Base-by-base conservation (phyloP, 37 sponge, comb jelly and placozoan species). In the Spongilla lacustris region DNA sequence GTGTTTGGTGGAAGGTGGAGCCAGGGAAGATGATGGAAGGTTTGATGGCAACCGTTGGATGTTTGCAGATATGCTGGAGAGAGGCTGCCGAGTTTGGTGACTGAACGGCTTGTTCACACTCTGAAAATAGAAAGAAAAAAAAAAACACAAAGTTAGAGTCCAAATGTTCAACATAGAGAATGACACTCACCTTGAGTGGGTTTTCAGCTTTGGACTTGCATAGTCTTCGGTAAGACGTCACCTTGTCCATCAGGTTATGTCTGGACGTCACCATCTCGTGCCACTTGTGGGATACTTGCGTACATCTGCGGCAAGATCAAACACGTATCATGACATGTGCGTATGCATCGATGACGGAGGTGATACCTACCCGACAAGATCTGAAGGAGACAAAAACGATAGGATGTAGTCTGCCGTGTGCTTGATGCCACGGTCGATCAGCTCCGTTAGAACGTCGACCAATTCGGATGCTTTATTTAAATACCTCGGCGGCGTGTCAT, bases 401-500 rank as follows among this genome's bases (percentile, higher is more conserved):
- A 85, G 58, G 35, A 85, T 77, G 14, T 29, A 10, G 29, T 68
- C 29, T 13, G 71, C 66, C 33, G 75, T 23, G 9, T 34, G 50
- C 0, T 11, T 41, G 12, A 67, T 23, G n/a, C 85, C 85, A 41
- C 48, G 14, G 36, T 36, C 24, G 31, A n/a, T 70, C 41, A 85
- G 48, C 71, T 76, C 85, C 23, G 31, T 24, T 25, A 85, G 17
- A 14, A 85, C 69, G 49, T 85, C 85, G 24, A 23, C 21, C 58
- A 58, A 17, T 58, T 58, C 58, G 1, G 58, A 17, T 8, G 58
- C 41, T 38, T 29, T 33, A 29, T 72, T 25, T 32, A 29, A 72
- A 12, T 0, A 29, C 14, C 73, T 72, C 17, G 46, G 68, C 10
- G 49, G 36, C 23, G 29, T 22, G 8, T 14, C 36, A 5, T 30